Base-by-base conservation (phyloP, 2,113 vertebrate genomes). In the Sphaerodactylus townsendi region DNA sequence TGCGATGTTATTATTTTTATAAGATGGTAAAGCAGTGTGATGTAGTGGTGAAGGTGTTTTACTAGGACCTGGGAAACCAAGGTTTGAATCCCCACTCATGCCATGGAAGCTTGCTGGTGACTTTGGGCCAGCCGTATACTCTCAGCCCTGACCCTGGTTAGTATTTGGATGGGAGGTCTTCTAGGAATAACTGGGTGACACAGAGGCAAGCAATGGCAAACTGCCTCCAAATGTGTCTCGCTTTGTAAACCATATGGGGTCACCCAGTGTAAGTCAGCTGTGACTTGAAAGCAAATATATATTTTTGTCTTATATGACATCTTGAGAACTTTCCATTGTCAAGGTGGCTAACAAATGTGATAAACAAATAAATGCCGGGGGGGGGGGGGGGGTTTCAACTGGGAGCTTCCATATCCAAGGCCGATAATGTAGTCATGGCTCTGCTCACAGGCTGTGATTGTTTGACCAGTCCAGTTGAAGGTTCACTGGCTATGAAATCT, bases 401-500 rank as follows among this genome's bases (percentile, higher is more conserved):
- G 5, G 10, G 10, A 28, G 39, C 19, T 59, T 77, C 33, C 35
- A 62, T 23, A 48, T 37, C 14, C 37, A 78, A 64, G 25, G 15
- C 28, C 44, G 37, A 69, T 19, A 65, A 25, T 30, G 14, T 53
- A 33, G 30, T 65, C 41, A 2, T 19, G 11, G 46, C 21, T 3
- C 44, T 39, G 50, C 10, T 21, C n/a, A 48, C 2, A 10, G 39
- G 9, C 1, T 9, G 33, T 10, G 77, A 82, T 28, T 65, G 68
- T n/a, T 62, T 46, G 3, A 66, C 68, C 84, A 6, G 48, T 53
- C 88, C 1, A 62, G 50, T 75, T 84, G n/a, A 33, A 59, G 83
- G 3, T n/a, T 73, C 33, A 50, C n/a, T 17, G 28, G 14, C 76
- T 90, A 77, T 73, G 81, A 70, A 87, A 84, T 72, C 75, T 65